Conservation (phyloP, 2,888 invertebrate genomes). For the Pandemis cinnamomeana region DNA sequence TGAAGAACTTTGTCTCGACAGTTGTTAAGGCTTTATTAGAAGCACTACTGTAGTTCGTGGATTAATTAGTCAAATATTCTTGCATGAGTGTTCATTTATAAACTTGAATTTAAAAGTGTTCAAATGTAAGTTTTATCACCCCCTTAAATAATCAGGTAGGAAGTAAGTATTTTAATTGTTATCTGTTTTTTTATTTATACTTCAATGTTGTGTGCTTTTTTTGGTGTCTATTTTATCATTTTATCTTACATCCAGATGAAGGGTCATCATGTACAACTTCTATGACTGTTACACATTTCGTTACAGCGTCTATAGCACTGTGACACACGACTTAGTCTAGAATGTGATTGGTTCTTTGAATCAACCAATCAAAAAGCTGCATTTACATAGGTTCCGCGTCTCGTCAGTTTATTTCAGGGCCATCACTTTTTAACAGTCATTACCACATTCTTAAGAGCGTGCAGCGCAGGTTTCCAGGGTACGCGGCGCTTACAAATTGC, state of each 20-base stretch:
- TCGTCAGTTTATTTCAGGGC: conserved; percentile 10
- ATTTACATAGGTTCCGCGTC: no score
- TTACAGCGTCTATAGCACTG: no score
- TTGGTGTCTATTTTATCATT: neutral
- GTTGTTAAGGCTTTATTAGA: conserved; percentile 10
- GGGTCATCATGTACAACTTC: neutral
- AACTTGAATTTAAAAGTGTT: neutral
- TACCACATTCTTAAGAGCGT: no score
- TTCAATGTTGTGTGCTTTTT: neutral
- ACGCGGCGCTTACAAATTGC: no score
- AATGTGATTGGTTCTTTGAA: no score
- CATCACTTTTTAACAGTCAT: neutral
- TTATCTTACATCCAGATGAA: neutral
- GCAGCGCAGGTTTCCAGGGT: no score
- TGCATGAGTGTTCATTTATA: conserved; percentile 12
- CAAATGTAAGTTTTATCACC: neutral
- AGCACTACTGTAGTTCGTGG: conserved; percentile 10
- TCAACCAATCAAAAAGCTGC: no score
- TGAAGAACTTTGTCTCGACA: conserved; percentile 8
- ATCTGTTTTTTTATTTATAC: neutral
- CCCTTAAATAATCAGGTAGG: neutral
- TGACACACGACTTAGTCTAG: no score
- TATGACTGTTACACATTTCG: no score
- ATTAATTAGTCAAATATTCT: neutral
- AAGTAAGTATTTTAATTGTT: neutral